Evolutionary conservation across 2,888 invertebrate genomes (phyloP).

Genomic region (Himalopsyche anomala): DNA sequence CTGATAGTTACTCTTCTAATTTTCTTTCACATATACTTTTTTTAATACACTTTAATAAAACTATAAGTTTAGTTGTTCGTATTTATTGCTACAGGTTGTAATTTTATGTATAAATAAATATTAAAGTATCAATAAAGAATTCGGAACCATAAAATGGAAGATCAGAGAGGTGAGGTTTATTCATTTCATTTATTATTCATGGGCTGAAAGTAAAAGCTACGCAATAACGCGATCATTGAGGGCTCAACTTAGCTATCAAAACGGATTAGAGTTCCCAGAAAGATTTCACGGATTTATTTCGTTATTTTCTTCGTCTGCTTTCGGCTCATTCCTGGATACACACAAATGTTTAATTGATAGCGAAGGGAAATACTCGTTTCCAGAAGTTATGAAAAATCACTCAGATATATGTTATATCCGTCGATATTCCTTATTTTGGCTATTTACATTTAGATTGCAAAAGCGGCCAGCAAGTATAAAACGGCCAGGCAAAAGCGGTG

Average conservation of each 20-base stretch:
- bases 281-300: slow-evolving; percentile 3
- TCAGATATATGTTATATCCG: not conserved
- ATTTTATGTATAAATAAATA: too few species aligned
- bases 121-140: too few species aligned
- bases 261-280: not conserved
- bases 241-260: not conserved
- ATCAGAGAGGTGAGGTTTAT: not conserved
- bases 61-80: too few species aligned
- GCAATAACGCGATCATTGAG: not conserved
- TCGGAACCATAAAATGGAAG: too few species aligned
- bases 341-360: slow-evolving; percentile 10
- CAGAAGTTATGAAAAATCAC: slow-evolving; percentile 14
- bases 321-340: not conserved
- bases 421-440: not conserved
- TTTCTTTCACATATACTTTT: too few species aligned
- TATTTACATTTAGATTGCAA: slow-evolving; percentile 15
- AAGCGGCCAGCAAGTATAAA: not conserved
- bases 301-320: not conserved
- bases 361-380: not conserved
- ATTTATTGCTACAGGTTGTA: too few species aligned
- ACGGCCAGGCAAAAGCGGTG: not conserved
- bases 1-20: too few species aligned
- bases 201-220: slow-evolving; percentile 12
- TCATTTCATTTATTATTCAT: slow-evolving; percentile 17
- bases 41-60: too few species aligned